These are phyloP conservation scores for Marmota monax DNA, from an alignment of 2,113 vertebrate species.

Conservation along the genomic window DNA sequence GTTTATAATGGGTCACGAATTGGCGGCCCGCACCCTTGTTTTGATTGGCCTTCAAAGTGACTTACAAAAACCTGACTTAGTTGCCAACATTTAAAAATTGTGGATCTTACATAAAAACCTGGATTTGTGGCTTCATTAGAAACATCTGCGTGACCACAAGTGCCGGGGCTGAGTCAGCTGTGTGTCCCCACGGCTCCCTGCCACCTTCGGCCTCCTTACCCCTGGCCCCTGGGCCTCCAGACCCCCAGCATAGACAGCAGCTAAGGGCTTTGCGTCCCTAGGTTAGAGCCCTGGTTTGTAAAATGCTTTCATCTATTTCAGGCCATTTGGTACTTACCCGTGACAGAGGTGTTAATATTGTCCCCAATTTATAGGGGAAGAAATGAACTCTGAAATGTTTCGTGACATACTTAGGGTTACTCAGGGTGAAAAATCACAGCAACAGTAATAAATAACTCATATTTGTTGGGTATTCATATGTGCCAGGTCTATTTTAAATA, in stretches of 20 bases:
- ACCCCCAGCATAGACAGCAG: neutral
- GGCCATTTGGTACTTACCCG: neutral
- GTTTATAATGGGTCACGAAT: conserved; percentile 52
- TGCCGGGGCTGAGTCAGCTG: neutral
- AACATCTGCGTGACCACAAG: conserved; percentile 46
- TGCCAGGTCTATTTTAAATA: neutral
- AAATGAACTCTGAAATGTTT: neutral
- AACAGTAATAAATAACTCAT: neutral
- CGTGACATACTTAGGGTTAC: neutral
- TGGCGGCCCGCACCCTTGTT: conserved; percentile 56
- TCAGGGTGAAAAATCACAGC: neutral
- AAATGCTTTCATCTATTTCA: neutral
- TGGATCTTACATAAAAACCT: conserved; percentile 68
- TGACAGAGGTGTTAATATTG: neutral
- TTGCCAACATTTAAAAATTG: conserved; percentile 60
- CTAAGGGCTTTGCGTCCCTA: neutral
- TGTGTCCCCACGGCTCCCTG: rapidly evolving
- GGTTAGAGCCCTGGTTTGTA: neutral
- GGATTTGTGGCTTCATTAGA: conserved; percentile 57
- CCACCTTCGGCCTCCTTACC: neutral
- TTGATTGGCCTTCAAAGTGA: conserved; percentile 63
- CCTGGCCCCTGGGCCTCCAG: neutral
- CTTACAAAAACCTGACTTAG: conserved; percentile 48
- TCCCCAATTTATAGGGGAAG: neutral
- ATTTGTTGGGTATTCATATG: neutral